Base-by-base conservation (phyloP, 1,140 invertebrate species). In the Helicorthomorpha holstii region DNA sequence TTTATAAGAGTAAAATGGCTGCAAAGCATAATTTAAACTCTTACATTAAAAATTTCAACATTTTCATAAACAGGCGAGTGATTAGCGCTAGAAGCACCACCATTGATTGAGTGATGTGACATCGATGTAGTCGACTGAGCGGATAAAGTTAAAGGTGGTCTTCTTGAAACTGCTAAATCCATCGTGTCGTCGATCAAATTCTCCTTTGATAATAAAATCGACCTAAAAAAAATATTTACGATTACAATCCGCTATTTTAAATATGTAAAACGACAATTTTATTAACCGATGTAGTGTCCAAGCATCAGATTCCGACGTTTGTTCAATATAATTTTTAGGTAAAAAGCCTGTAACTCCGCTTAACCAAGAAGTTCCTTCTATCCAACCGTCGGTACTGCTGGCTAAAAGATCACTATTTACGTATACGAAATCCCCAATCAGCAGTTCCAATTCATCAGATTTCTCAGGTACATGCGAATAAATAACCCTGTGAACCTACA, bases 381-480 rank as follows among this genome's bases (percentile, higher is more conserved):
- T 82, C 87, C 88, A 92, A 29, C 84, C 84, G 69, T 91, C 86
- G 1, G 77, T 69, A 1, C 83, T 82, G 44, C 68, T 76, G 22
- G 76, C 75, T 48, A 83, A 70, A 27, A 80, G 79, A 51, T 82
- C 80, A 53, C 78, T 75, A 57, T 78, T 77, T 41, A 91, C 72
- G 65, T 86, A 88, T 53, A 93, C 79, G 63, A 81, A 88, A 68
- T 92, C 89, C 16, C 85, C 86, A 26, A 81, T 77, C 51, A 83
- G 74, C 26, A 93, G 66, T 63, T 91, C 85, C 46, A 92, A 63
- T 68, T 93, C 87, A 66, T 91, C 86, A 45, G 75, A 75, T 60
- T 84, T 80, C 57, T 76, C 72, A 3, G 86, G 80, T 48, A 75
- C 67, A 63, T 90, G 85, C 1, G 79, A 73, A 65, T 85, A 84